Percentiles rank a stretch among this genome's conserved stretches.
phyloP scores from a whole-genome alignment of 2,888 invertebrate genomes.

The Camponotus fellah region DNA sequence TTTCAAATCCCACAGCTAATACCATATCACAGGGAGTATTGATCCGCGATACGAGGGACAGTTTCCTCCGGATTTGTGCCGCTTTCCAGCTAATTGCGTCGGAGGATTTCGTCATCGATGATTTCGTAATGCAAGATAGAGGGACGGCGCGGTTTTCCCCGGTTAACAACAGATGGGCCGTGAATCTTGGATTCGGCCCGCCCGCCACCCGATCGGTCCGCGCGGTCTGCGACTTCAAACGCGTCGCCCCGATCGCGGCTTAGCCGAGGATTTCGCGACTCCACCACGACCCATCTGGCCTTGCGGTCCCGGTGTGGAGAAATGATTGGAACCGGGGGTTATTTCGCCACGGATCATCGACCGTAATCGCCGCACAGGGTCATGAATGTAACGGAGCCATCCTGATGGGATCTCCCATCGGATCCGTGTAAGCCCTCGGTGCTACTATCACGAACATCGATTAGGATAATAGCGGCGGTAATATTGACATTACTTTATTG shows the following conservation, averaged over 20 bases:
- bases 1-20: conserved; percentile 15
- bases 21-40: conserved; percentile 24
- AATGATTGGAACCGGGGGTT: conserved; percentile 76
- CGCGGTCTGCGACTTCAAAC: conserved; percentile 67
- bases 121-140: conserved; percentile 66
- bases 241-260: conserved; percentile 67
- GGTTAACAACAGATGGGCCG: conserved; percentile 73
- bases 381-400: conserved; percentile 66
- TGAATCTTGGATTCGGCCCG: conserved; percentile 70
- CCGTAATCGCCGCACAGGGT: conserved; percentile 69
- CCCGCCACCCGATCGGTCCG: conserved; percentile 59
- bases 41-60: conserved; percentile 37
- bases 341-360: conserved; percentile 77
- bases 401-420: conserved; percentile 62
- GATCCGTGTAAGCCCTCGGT: conserved; percentile 64
- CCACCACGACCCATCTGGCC: conserved; percentile 74
- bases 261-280: conserved; percentile 73
- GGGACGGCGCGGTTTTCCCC: conserved; percentile 24
- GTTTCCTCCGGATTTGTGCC: conserved; percentile 43
- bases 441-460: conserved; percentile 70
- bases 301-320: conserved; percentile 66
- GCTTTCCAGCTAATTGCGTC: conserved; percentile 33
- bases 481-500: conserved; percentile 69
- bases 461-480: conserved; percentile 75
- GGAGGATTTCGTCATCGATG: conserved; percentile 60